These are phyloP conservation scores for Tyria jacobaeae DNA, from an alignment of 2,888 invertebrate species.

Conservation along the genomic window DNA sequence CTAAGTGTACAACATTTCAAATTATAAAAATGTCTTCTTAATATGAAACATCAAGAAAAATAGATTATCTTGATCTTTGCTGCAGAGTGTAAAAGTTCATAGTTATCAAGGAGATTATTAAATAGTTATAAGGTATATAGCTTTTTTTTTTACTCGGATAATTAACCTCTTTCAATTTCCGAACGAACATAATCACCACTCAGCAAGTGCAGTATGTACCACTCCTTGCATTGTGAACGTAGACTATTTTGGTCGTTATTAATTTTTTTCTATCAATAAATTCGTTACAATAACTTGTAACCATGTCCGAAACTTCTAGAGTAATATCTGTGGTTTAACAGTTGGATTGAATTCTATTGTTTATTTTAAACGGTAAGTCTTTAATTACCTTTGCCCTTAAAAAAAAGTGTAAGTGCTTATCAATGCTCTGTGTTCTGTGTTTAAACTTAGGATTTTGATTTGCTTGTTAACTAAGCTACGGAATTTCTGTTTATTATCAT, in stretches of 20 bases:
- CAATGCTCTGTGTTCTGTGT: slow-evolving; percentile 14
- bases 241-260: slow-evolving; percentile 31
- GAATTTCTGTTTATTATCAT: too few relatives aligned
- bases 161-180: slow-evolving; percentile 31
- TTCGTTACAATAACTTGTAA: neutral
- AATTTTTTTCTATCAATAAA: slow-evolving; percentile 20
- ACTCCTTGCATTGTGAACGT: slow-evolving; percentile 49
- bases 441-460: neutral
- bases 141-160: too few relatives aligned
- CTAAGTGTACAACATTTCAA: neutral
- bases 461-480: neutral
- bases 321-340: slow-evolving; percentile 24
- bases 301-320: slow-evolving; percentile 25
- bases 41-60: neutral
- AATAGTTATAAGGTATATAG: neutral
- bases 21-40: neutral
- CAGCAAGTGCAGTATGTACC: slow-evolving; percentile 34
- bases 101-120: too few relatives aligned
- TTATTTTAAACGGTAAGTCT: slow-evolving; percentile 57
- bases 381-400: slow-evolving; percentile 46
- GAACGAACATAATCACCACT: slow-evolving; percentile 39
- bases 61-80: neutral
- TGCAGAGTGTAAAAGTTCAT: neutral
- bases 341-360: slow-evolving; percentile 49
- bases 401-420: slow-evolving; percentile 36